Base-by-base conservation (phyloP, 2,797 vertebrate species). In the Pteropus rufus region DNA sequence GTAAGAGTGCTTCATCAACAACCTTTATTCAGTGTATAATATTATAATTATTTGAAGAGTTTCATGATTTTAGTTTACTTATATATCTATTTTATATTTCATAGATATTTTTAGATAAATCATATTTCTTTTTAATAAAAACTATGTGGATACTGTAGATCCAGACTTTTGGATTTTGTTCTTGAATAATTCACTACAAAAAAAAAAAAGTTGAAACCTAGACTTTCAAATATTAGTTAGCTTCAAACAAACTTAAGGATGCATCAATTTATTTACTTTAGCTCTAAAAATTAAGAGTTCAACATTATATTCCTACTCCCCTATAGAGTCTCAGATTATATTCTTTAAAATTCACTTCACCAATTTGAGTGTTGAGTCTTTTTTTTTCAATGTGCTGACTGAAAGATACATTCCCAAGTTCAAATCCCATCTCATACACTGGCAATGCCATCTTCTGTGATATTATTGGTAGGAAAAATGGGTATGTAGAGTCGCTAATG, bases 21-120 rank as follows among this genome's bases (percentile, higher is more conserved):
- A 77, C 29, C 10, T 73, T 44, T 31, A 64, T 58, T 65, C 81
- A 93, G 65, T 54, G 11, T 36, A 62, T 39, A 26, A 41, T 8
- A 58, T 41, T 67, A 67, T 26, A 65, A 39, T 64, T 82, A 69
- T 70, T 60, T 87, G 12, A 69, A 80, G 34, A 83, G 31, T 76
- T 76, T 76, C 41, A 72, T 31, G 12, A 77, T 54, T 83, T 94
- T 54, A 69, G 7, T 70, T 80, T 70, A 41, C 60, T 84, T n/a
- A n/a, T 26, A 56, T 21, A 58, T 91, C 41, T 70, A 39, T 65
- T 82, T 89, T 65, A 16, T 24, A 69, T 73, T 86, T 64, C 29
- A 88, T 31, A 72, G n/a, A 69, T 56, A 62, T 56, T 88, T 79
- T 75, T 79, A 79, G 23, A 93, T 89, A 91, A 91, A 81, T 84